Percentiles rank a stretch among this genome's conserved stretches.
Evolutionary conservation across 2,888 invertebrate species (phyloP).

Genomic region (Phyllotreta cruciferae): DNA sequence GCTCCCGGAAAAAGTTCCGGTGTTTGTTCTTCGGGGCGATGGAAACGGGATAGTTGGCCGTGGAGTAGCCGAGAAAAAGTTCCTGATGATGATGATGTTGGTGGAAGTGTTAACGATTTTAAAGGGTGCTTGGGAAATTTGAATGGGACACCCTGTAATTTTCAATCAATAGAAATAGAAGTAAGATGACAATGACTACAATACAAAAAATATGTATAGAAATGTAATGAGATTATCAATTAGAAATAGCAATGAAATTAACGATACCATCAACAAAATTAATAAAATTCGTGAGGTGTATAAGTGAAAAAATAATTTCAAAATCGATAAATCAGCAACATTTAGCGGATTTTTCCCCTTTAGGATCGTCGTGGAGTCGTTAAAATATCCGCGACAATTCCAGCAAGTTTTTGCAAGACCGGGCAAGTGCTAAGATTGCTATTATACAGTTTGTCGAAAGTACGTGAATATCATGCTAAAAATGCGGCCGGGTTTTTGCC

Average conservation of each 20-base stretch:
- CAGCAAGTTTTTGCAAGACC: slow-evolving; percentile 49
- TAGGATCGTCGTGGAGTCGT: slow-evolving; percentile 43
- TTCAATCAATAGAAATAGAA: no score
- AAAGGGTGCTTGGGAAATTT: no score
- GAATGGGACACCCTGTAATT: no score
- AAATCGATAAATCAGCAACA: neutral
- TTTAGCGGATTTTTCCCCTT: slow-evolving; percentile 2
- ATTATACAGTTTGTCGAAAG: slow-evolving; percentile 53
- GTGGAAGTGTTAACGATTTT: no score
- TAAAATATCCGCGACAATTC: slow-evolving; percentile 48
- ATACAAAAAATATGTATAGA: no score
- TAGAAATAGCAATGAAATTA: no score
- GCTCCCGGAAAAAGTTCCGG: no score
- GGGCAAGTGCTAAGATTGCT: slow-evolving; percentile 55
- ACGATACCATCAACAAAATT: no score
- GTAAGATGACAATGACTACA: no score
- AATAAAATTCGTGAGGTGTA: neutral
- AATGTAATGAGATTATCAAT: no score
- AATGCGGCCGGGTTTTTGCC: neutral
- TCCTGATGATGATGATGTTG: no score
- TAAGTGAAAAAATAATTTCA: neutral
- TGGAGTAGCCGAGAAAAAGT: no score
- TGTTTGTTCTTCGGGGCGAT: neutral
- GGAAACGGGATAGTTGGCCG: neutral
- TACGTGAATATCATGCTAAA: slow-evolving; percentile 52